Evolutionary conservation across 2,113 vertebrate genomes (phyloP), one percentile per base, ranked within the genome.

Genomic region (Stegastes partitus): DNA sequence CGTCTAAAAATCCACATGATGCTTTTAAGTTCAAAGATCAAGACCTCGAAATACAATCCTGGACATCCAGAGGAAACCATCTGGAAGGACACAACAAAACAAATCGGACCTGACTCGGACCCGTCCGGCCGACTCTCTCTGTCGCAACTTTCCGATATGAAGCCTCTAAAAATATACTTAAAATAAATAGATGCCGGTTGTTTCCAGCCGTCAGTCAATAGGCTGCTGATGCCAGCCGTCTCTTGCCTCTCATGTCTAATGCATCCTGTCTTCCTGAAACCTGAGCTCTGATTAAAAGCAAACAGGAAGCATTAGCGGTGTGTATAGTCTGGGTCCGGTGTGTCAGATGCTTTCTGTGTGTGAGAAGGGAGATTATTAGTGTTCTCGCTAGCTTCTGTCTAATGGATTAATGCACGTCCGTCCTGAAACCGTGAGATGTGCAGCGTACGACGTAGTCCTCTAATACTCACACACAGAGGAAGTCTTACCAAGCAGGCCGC

Each of bases 191-290:
- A 68, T 55, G 34, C 18, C 14, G 42, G 28, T 55, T 45, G 53
- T 73, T 68, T 88, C 66, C 61, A 77, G 45, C 55, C 11, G 14
- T 63, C 68, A 72, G 65, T 84, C 76, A 84, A 76, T 74, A 90
- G 67, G 62, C 61, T 87, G 70, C 67, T 88, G 71, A 89, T 90
- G 77, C 79, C 76, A 49, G 44, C 54, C 79, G 54, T 70, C 68
- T 65, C 70, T 72, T 16, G 59, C 65, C 79, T 82, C 77, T 75
- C 78, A 59, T 73, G 75, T 11, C 90, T 93, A 91, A 93, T 93
- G 89, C 75, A 90, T 91, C 90, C 90, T 91, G 87, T 80, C 87
- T 87, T 91, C 87, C 92, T 91, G 91, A 91, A 91, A 93, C 86
- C 82, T 89, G 87, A 93, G 80, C 90, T 74, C 84, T 84, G 84